Percentiles rank a stretch among this genome's conserved stretches.
These are phyloP conservation scores for Lacerta viridis DNA, from an alignment of 2,797 vertebrate species.

Conservation along the genomic window DNA sequence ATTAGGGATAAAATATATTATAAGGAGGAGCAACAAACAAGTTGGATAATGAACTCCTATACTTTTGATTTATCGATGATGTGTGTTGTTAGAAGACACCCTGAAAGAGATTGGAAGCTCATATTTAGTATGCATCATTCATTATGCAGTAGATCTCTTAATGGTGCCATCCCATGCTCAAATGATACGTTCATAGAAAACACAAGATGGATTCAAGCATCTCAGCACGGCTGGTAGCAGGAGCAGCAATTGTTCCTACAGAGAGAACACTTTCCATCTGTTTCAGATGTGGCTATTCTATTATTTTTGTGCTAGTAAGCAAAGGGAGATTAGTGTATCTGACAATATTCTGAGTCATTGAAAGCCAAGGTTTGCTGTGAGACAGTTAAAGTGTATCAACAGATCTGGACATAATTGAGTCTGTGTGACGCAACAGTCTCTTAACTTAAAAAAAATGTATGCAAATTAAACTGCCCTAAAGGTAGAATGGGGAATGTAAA, in stretches of 20 bases:
- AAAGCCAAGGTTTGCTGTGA: neutral
- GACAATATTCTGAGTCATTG: neutral
- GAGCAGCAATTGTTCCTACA: neutral
- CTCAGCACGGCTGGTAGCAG: neutral
- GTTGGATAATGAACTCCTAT: slow-evolving; percentile 5
- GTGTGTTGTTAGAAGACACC: neutral
- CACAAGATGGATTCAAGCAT: neutral
- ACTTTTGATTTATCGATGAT: slow-evolving; percentile 21
- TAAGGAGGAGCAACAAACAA: slow-evolving; percentile 5
- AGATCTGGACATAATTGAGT: neutral
- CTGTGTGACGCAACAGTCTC: neutral
- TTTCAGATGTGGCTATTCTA: neutral
- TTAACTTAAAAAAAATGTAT: neutral
- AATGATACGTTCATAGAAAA: neutral
- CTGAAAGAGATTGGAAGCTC: slow-evolving; percentile 13
- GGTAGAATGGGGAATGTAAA: neutral
- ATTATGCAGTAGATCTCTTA: neutral
- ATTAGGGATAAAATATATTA: neutral
- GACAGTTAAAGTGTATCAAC: neutral
- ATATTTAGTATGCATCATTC: slow-evolving; percentile 10
- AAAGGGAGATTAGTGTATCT: neutral
- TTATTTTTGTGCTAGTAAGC: neutral
- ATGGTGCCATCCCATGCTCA: neutral
- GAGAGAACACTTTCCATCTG: neutral
- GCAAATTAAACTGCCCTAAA: neutral